phyloP scores from a whole-genome alignment of 2,113 vertebrate genomes.

The Cyprinus carpio region DNA sequence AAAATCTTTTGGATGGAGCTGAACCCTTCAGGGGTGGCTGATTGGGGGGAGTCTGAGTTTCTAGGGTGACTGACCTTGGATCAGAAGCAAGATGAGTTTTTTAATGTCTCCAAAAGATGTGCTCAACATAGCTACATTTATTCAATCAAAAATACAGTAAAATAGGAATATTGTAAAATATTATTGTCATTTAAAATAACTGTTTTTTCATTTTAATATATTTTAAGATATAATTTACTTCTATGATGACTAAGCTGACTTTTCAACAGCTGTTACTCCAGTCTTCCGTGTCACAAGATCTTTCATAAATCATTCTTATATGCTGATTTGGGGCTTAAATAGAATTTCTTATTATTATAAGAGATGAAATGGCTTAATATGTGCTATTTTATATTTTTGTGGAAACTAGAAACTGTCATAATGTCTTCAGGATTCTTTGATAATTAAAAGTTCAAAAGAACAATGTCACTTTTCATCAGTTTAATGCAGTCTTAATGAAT shows the following conservation, averaged over 20 bases:
- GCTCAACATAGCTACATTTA: neutral
- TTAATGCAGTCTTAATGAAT: neutral
- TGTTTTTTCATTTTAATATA: neutral
- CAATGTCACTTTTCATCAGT: neutral
- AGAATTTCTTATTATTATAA: no score
- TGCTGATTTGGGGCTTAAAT: no score
- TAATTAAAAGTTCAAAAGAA: neutral
- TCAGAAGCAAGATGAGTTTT: constrained; percentile 6
- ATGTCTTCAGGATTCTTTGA: neutral
- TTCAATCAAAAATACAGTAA: neutral
- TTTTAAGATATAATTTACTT: neutral
- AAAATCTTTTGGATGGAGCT: constrained; percentile 10
- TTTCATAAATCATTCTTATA: no score
- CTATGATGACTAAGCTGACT: neutral
- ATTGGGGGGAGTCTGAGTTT: neutral
- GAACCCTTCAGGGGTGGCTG: neutral
- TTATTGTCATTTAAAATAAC: neutral
- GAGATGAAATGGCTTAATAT: neutral
- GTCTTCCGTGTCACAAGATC: no score
- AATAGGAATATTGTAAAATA: neutral
- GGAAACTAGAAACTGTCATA: neutral
- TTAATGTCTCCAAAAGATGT: neutral
- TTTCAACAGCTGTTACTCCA: no score
- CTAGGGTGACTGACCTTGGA: constrained; percentile 14
- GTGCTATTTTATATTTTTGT: neutral